A percentile compares a stretch with the other conserved stretches of the same genome.
Conservation (phyloP, 2,797 vertebrate genomes). For the Catostomus latipinnis region DNA sequence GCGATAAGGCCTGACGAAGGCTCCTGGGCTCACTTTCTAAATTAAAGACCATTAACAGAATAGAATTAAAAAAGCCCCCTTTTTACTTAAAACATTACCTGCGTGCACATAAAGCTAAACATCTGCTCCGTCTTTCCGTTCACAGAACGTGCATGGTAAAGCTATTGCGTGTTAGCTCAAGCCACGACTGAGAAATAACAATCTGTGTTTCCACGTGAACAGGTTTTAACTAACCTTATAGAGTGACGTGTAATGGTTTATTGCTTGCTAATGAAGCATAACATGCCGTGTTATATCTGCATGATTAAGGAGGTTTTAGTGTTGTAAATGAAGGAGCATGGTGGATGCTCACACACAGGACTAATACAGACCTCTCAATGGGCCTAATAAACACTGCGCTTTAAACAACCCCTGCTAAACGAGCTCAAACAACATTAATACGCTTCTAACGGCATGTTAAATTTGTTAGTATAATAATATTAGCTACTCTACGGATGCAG, state of each 20-base stretch:
- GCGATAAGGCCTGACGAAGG: not conserved
- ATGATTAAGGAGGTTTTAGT: too few relatives aligned
- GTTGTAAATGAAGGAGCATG: not conserved
- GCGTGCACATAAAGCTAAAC: not conserved
- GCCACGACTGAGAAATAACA: constrained; percentile 1
- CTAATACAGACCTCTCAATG: not conserved
- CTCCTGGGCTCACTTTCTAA: not conserved
- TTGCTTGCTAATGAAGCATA: not conserved
- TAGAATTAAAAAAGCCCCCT: not conserved
- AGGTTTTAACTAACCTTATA: not conserved
- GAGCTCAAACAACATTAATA: not conserved
- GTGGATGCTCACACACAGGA: constrained; percentile 1
- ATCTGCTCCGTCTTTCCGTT: not conserved
- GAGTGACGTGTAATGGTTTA: not conserved
- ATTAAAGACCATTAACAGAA: not conserved
- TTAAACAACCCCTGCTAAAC: not conserved
- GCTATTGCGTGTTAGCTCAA: constrained; percentile 34
- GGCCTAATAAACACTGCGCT: constrained; percentile 15
- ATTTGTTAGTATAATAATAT: not conserved
- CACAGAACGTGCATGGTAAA: not conserved
- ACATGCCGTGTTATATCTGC: not conserved
- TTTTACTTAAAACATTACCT: not conserved
- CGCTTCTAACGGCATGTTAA: not conserved
- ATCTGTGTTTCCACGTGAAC: not conserved
- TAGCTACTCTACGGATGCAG: not conserved